Evolutionary conservation across 2,888 invertebrate species (phyloP).

Genomic region (Nymphalis c-album): DNA sequence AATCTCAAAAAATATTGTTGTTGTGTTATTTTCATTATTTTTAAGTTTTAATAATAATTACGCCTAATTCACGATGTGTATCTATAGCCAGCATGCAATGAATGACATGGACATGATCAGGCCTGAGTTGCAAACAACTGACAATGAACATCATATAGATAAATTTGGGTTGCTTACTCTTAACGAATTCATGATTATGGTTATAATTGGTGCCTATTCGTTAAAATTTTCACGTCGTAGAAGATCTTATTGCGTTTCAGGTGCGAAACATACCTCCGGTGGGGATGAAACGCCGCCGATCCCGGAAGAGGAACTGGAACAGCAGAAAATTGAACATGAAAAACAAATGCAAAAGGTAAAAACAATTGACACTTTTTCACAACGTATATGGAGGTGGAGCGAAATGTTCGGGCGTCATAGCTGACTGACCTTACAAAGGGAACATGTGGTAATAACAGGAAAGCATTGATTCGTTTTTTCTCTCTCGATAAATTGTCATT

Average conservation of each 20-base stretch:
- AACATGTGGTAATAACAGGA: not conserved
- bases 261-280: conserved; percentile 76
- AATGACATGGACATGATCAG: conserved; percentile 2
- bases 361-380: not conserved
- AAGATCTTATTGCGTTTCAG: conserved; percentile 42
- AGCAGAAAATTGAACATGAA: conserved; percentile 84
- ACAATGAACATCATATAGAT: not conserved
- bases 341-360: conserved; percentile 80
- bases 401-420: not conserved
- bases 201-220: not conserved
- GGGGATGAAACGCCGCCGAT: conserved; percentile 78
- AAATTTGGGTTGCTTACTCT: conserved; percentile 15
- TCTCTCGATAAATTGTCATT: too few species aligned
- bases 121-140: not conserved
- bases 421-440: not conserved
- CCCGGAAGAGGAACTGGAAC: conserved; percentile 78
- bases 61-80: conserved; percentile 10
- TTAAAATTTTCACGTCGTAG: not conserved
- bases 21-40: not conserved
- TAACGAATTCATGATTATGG: conserved; percentile 4
- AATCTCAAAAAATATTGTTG: too few species aligned
- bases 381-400: too few species aligned
- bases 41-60: not conserved
- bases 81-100: conserved; percentile 5
- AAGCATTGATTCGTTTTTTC: too few species aligned